phyloP scores from a whole-genome alignment of 2,888 invertebrate species.

The Apotomis turbidana region DNA sequence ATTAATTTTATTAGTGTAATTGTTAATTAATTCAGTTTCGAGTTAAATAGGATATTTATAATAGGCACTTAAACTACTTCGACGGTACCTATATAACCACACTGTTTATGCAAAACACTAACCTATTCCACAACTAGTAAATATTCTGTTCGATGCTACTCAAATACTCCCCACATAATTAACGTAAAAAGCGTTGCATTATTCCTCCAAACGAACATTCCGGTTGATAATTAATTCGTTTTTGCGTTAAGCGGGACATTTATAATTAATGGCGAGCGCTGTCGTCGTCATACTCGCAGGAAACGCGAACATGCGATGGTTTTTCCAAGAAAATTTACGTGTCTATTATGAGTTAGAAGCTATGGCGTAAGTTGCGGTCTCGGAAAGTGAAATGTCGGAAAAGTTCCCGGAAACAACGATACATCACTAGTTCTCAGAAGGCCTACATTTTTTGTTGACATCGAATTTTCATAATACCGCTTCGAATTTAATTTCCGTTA shows the following conservation, averaged over 20 bases:
- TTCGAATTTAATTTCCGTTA: no score
- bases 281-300: constrained; percentile 51
- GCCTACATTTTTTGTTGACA: no score
- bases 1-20: no score
- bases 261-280: constrained; percentile 58
- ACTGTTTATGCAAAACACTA: neutral
- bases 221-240: constrained; percentile 35
- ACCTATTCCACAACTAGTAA: neutral
- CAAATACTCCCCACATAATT: constrained; percentile 8
- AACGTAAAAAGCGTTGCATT: constrained; percentile 6
- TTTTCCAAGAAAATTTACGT: constrained; percentile 43
- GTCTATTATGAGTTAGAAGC: constrained; percentile 1
- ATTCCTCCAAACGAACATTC: constrained; percentile 23
- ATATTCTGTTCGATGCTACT: neutral
- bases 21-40: constrained; percentile 43
- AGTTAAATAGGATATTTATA: constrained; percentile 55
- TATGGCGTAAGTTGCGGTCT: neutral
- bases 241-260: constrained; percentile 53
- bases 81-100: no score
- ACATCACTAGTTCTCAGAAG: neutral
- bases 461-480: no score
- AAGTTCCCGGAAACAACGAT: neutral
- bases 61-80: constrained; percentile 40
- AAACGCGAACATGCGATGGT: constrained; percentile 49
- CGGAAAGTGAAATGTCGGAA: neutral